Percentiles rank a stretch among this genome's conserved stretches.
phyloP scores from a whole-genome alignment of 2,888 invertebrate species.

The Pristionchus fissidentatus region DNA sequence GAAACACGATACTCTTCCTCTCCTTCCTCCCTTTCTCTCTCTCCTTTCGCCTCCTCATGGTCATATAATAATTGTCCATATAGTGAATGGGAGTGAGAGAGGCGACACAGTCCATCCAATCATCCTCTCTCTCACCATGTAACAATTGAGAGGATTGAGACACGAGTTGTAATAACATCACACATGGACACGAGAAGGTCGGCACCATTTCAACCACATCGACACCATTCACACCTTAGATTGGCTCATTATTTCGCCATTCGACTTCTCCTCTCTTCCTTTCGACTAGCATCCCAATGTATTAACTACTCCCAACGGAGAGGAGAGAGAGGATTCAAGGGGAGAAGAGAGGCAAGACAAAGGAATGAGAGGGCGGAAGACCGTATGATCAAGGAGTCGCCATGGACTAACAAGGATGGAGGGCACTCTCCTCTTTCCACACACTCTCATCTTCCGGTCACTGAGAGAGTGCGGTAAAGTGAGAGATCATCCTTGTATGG shows the following conservation, averaged over 20 bases:
- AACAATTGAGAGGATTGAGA: not conserved
- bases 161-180: not conserved
- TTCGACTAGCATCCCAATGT: slow-evolving; percentile 9
- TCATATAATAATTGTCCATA: slow-evolving; percentile 35
- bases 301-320: slow-evolving; percentile 7
- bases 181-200: not conserved
- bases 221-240: not conserved
- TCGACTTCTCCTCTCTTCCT: not conserved
- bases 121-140: not conserved
- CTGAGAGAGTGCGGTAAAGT: not conserved
- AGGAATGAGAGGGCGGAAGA: not conserved
- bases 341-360: not conserved
- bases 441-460: not conserved
- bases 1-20: slow-evolving; percentile 9
- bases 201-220: not conserved
- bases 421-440: too few species aligned
- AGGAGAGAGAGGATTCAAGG: not conserved
- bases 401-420: not conserved
- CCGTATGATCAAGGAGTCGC: not conserved
- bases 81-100: slow-evolving; percentile 1
- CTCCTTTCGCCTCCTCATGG: slow-evolving; percentile 24
- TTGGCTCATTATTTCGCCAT: not conserved
- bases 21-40: not conserved
- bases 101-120: not conserved
- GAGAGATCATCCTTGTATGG: not conserved